Evolutionary conservation across 2,113 vertebrate species (phyloP).

Genomic region (Callorhinus ursinus): DNA sequence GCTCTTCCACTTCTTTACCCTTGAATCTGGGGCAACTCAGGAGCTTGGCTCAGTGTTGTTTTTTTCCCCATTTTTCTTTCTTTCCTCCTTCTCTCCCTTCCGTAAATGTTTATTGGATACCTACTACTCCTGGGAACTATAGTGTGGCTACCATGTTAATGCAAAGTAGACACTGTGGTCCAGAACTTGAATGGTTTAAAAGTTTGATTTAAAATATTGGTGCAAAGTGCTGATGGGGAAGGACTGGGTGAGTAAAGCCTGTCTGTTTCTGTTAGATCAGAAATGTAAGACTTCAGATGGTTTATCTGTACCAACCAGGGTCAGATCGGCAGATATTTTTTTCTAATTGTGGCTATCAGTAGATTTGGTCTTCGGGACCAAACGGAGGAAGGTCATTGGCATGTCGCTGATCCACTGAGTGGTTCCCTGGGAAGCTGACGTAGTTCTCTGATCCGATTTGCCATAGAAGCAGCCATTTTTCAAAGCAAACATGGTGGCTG

Average conservation of each 20-base stretch:
- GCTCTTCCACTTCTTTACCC: not conserved
- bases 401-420: not conserved
- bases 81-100: not conserved
- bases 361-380: not conserved
- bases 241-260: not conserved
- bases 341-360: not conserved
- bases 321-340: not conserved
- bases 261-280: not conserved
- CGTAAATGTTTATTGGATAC: not conserved
- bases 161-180: not conserved
- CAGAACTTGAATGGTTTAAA: not conserved
- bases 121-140: not conserved
- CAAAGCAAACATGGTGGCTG: not conserved
- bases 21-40: not conserved
- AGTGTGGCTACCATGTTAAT: not conserved
- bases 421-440: not conserved
- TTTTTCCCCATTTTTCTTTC: not conserved
- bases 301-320: not conserved
- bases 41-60: not conserved
- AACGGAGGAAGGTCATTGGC: not conserved
- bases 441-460: not conserved
- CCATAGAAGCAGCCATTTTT: not conserved
- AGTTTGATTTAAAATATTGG: not conserved
- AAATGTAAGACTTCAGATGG: not conserved
- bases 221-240: not conserved